A percentile compares a stretch with the other conserved stretches of the same genome.
These are phyloP conservation scores for Diadegma fenestrale DNA, from an alignment of 2,888 invertebrate species.

Conservation along the genomic window DNA sequence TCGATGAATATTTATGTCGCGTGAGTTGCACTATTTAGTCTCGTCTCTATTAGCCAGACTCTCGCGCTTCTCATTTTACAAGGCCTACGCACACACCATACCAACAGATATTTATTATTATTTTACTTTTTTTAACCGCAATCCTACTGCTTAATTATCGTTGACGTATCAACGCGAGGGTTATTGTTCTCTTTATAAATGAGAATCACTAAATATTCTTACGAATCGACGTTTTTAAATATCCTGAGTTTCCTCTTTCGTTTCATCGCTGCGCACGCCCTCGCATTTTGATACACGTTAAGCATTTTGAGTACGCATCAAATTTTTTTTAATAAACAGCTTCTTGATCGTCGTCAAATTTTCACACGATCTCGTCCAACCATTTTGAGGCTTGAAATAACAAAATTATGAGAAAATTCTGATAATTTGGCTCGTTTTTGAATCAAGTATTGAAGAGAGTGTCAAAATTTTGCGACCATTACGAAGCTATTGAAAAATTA, in stretches of 20 bases:
- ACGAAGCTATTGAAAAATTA: too few species aligned
- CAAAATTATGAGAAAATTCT: too few species aligned
- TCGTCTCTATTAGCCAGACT: conserved; percentile 52
- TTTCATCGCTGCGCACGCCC: not conserved
- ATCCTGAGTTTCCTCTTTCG: too few species aligned
- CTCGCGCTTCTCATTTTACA: conserved; percentile 23
- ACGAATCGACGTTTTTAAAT: not conserved
- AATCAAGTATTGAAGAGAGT: too few species aligned
- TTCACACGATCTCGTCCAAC: too few species aligned
- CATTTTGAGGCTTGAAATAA: too few species aligned
- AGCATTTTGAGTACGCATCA: not conserved
- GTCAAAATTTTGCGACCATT: too few species aligned
- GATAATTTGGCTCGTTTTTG: too few species aligned
- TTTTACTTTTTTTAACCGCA: not conserved
- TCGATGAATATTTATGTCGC: conserved; percentile 72
- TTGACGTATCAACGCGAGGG: conserved; percentile 30
- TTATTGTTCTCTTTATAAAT: conserved; percentile 5
- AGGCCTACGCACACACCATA: conserved; percentile 36
- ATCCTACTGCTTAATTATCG: conserved; percentile 15
- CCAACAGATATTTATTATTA: not conserved
- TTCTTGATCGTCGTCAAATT: too few species aligned
- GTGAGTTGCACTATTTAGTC: conserved; percentile 66
- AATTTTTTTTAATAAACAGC: not conserved
- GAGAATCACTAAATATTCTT: not conserved
- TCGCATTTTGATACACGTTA: not conserved